Evolutionary conservation across 2,113 vertebrate genomes (phyloP), one percentile per base, ranked within the genome.

Genomic region (Tinamus guttatus): DNA sequence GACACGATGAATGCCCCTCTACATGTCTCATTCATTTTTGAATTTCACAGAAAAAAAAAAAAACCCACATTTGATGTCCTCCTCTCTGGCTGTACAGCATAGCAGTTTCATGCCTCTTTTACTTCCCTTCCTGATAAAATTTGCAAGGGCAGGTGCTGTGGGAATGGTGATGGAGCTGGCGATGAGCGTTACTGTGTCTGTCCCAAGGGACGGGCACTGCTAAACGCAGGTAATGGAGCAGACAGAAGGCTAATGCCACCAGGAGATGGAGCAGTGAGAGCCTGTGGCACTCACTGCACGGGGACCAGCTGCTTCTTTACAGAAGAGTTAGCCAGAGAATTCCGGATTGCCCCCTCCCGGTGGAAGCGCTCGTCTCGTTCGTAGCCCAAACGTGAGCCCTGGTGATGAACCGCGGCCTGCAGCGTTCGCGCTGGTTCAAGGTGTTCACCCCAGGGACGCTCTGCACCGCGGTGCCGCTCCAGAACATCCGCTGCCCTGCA

Each of bases 381-480:
- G 70, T 64, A 19, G 32, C 25, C 25, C 30, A 22, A 74, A n/a
- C 20, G 20, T 9, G 47, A 68, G 81, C 36, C 12, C 8, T 67
- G 78, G 27, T 24, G 62, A 63, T n/a, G 85, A 76, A 41, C 10
- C 6, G 13, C 32, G 59, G 75, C 24, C 75, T 64, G 32, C 6
- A 52, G 40, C 4, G 0, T n/a, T 74, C 67, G 49, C 64, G n/a
- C 19, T 41, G 38, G 30, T n/a, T n/a, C n/a, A n/a, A 65, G 17
- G 5, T 52, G 30, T 30, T 86, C 34, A 16, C 16, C 40, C 59
- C 20, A 12, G 59, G 6, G 22, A 63, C 36, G n/a, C 9, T 89
- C 32, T 9, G 21, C 20, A 15, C 27, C 40, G 21, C 34, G 0
- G 0, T 38, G 43, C 34, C 52, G 18, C 13, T 1, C 1, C 1